phyloP scores from a whole-genome alignment of 2,888 invertebrate species.

The Calameuta pallipes region DNA sequence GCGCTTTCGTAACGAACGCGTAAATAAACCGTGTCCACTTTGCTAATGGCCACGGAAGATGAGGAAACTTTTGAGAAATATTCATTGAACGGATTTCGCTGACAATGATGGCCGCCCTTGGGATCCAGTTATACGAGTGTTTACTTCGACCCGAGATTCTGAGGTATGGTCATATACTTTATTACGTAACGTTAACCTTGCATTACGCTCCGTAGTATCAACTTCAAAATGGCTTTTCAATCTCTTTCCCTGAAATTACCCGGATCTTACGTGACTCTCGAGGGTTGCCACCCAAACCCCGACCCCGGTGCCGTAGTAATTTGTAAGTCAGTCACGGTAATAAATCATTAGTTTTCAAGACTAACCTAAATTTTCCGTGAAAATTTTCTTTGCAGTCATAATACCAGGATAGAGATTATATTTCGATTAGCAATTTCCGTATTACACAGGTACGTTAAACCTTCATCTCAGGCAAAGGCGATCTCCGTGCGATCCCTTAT shows the following conservation, averaged over 20 bases:
- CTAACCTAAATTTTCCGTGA: conserved; percentile 6
- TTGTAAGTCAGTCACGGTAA: conserved; percentile 6
- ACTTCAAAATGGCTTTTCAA: neutral
- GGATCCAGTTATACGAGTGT: neutral
- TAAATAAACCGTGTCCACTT: neutral
- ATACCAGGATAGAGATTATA: neutral
- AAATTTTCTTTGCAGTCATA: neutral
- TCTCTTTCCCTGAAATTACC: neutral
- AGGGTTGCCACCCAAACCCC: neutral
- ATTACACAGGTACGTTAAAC: neutral
- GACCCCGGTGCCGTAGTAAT: neutral
- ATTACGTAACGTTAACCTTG: neutral
- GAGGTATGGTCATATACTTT: neutral
- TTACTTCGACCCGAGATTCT: neutral
- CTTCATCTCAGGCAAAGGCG: neutral
- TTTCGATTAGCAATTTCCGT: neutral
- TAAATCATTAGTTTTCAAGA: conserved; percentile 14
- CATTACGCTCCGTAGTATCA: neutral
- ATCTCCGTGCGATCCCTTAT: neutral
- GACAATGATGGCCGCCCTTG: neutral
- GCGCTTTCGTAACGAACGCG: neutral
- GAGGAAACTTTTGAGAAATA: neutral
- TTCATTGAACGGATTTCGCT: neutral
- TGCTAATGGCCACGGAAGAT: neutral
- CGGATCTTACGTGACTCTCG: neutral